These are phyloP conservation scores for Ramazzottius varieornatus DNA, from an alignment of 2,888 invertebrate species.

Conservation along the genomic window DNA sequence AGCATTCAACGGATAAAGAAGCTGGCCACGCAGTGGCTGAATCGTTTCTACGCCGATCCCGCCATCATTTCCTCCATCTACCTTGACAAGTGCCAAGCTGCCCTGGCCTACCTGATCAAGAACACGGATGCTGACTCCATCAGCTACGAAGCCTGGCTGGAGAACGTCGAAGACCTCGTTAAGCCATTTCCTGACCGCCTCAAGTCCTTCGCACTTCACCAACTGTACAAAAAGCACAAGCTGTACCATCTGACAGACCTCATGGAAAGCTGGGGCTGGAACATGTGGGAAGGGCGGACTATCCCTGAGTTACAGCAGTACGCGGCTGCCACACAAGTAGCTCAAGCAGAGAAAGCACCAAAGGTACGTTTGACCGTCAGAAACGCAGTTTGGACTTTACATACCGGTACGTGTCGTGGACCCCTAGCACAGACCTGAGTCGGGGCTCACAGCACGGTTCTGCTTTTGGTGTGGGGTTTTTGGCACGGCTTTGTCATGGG, in stretches of 20 bases:
- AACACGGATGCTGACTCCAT: not conserved
- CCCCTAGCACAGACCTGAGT: too few species aligned
- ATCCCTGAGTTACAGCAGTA: not conserved
- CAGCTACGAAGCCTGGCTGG: not conserved
- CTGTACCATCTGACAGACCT: not conserved
- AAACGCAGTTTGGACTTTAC: too few species aligned
- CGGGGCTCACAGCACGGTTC: too few species aligned
- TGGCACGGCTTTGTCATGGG: not conserved
- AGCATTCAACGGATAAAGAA: not conserved
- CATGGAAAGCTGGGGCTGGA: not conserved
- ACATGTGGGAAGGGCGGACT: not conserved
- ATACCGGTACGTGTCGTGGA: too few species aligned
- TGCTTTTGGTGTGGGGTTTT: too few species aligned
- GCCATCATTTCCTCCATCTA: not conserved
- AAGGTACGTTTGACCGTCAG: too few species aligned
- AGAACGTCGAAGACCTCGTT: not conserved
- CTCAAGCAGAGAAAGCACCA: too few species aligned
- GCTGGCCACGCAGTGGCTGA: not conserved
- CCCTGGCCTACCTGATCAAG: not conserved
- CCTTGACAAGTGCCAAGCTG: not conserved
- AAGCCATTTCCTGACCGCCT: not conserved
- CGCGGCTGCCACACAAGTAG: too few species aligned
- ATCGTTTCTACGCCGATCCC: not conserved
- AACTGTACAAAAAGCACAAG: not conserved
- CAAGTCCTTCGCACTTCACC: not conserved